Percentiles rank a stretch among this genome's conserved stretches.
Conservation (phyloP, 2,797 vertebrate genomes). For the Loris lydekkerianus region DNA sequence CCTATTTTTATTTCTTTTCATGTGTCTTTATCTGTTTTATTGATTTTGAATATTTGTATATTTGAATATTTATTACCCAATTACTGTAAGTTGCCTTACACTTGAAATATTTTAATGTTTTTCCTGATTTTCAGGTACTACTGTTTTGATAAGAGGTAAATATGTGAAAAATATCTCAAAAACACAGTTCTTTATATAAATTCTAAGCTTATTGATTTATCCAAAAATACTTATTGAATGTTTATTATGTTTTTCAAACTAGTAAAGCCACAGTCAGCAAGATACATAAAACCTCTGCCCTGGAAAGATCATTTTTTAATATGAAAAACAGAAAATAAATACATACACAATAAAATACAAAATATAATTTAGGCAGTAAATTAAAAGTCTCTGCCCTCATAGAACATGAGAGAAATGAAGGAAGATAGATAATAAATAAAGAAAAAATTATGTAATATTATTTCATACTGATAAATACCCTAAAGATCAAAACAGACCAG, state of each 20-base stretch:
- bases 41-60: background rate
- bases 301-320: background rate
- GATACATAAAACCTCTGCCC: background rate
- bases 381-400: background rate
- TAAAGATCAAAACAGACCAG: conserved; percentile 2
- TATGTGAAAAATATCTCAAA: background rate
- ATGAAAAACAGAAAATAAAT: background rate
- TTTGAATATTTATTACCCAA: background rate
- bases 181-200: background rate
- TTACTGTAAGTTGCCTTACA: background rate
- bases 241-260: background rate
- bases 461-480: background rate
- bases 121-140: background rate
- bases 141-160: background rate
- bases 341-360: background rate
- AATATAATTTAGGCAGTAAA: background rate
- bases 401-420: conserved; percentile 1
- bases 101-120: background rate
- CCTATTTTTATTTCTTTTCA: background rate
- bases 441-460: background rate
- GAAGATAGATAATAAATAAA: background rate
- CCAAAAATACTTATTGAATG: background rate
- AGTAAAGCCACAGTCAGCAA: background rate
- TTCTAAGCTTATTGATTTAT: background rate
- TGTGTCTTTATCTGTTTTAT: background rate